These are phyloP conservation scores for Euglossa dilemma DNA, from an alignment of 1,140 invertebrate species.

Conservation along the genomic window DNA sequence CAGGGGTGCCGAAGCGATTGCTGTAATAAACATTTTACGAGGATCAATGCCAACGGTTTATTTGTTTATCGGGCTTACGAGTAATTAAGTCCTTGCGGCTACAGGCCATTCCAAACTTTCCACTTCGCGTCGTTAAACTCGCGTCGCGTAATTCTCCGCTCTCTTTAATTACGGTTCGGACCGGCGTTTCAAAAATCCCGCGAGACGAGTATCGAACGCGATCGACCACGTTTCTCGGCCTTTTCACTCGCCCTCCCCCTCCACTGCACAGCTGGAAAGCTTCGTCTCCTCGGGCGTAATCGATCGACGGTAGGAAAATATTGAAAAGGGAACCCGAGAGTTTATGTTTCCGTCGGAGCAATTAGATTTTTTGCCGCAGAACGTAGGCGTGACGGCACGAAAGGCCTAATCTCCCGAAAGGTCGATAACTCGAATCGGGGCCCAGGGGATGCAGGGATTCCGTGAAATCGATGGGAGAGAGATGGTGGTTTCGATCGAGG, in stretches of 20 bases:
- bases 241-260: no score
- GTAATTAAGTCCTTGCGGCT: conserved; percentile 19
- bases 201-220: no score
- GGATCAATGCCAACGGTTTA: conserved; percentile 23
- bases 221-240: neutral
- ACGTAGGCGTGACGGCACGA: conserved; percentile 35
- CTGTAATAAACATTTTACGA: conserved; percentile 49
- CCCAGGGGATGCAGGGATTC: neutral
- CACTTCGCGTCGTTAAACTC: neutral
- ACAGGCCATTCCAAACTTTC: neutral
- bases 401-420: conserved; percentile 55
- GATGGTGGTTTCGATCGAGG: conserved; percentile 28
- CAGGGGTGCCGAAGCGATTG: neutral
- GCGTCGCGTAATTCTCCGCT: neutral
- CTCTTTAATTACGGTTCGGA: neutral
- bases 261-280: no score
- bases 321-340: neutral
- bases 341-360: conserved; percentile 19
- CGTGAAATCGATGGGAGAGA: conserved; percentile 13
- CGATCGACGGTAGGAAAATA: neutral
- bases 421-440: conserved; percentile 30
- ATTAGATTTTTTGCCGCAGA: neutral
- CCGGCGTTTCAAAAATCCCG: no score
- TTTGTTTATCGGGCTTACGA: conserved; percentile 21
- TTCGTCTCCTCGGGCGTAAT: neutral